Percentiles rank a stretch among this genome's conserved stretches.
Conservation (phyloP, 2,113 vertebrate species). For the Cyanoramphus novaezelandiae region DNA sequence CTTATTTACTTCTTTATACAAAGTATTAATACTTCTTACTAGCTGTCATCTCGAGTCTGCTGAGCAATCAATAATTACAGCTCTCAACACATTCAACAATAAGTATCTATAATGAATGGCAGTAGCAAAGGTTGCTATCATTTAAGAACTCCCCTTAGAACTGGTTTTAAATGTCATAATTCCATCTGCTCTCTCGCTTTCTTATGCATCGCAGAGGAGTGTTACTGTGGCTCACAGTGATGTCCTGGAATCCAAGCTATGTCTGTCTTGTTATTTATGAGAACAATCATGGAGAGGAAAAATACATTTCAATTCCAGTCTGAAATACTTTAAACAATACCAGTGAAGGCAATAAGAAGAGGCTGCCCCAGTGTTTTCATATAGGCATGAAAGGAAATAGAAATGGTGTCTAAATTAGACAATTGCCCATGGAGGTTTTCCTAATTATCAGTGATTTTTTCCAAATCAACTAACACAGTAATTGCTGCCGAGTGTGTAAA, state of each 20-base stretch:
- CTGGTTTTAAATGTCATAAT: background rate
- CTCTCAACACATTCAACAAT: background rate
- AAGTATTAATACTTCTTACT: background rate
- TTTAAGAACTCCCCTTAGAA: background rate
- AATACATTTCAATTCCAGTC: background rate
- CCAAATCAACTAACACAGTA: background rate
- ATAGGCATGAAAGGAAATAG: conserved; percentile 16
- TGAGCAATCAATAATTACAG: conserved; percentile 32
- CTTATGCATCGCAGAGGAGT: background rate
- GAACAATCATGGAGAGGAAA: background rate
- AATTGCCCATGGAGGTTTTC: conserved; percentile 9
- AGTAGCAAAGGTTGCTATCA: conserved; percentile 3
- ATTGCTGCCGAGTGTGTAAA: background rate
- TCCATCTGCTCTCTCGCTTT: conserved; percentile 5
- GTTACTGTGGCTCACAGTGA: background rate
- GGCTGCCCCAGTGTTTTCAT: background rate
- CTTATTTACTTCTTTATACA: background rate
- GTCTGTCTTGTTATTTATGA: background rate
- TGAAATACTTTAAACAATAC: background rate
- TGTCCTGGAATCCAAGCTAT: background rate
- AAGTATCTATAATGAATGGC: background rate
- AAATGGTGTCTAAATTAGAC: conserved; percentile 9
- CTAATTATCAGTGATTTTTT: conserved; percentile 33
- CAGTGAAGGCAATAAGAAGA: background rate
- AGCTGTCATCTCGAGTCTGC: conserved; percentile 18